Percentiles rank a stretch among this genome's conserved stretches.
Evolutionary conservation across 1,140 invertebrate species (phyloP).

Genomic region (Drosophila ohnishii): DNA sequence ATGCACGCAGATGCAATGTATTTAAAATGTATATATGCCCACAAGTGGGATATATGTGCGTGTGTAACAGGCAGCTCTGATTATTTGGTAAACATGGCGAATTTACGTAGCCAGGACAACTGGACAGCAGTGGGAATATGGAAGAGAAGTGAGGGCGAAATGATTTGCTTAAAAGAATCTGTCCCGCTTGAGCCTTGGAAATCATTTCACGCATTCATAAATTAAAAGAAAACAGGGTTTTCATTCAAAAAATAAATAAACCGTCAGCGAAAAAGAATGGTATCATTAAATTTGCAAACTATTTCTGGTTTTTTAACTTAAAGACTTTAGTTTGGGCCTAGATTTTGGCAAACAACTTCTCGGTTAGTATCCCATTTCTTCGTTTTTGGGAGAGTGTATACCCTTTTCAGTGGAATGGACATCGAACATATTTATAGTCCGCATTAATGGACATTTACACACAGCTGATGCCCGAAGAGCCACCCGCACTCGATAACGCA

Average conservation of each 20-base stretch:
- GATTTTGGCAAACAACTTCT: neutral
- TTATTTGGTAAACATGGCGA: constrained; percentile 57
- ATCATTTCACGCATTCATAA: neutral
- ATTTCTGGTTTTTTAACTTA: neutral
- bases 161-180: constrained; percentile 1
- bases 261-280: neutral
- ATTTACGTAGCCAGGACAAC: constrained; percentile 33
- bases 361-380: neutral
- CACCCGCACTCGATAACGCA: constrained; percentile 1
- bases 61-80: constrained; percentile 31
- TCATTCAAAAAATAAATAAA: no score
- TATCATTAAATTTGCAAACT: neutral
- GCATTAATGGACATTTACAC: constrained; percentile 10
- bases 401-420: constrained; percentile 2
- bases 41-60: constrained; percentile 14
- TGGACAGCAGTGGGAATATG: constrained; percentile 7
- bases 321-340: neutral
- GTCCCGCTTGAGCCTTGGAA: neutral
- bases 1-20: constrained; percentile 40
- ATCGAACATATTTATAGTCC: constrained; percentile 12
- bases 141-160: neutral
- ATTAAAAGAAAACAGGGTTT: constrained; percentile 16
- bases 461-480: constrained; percentile 13
- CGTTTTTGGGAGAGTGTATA: constrained; percentile 1
- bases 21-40: constrained; percentile 22